These are phyloP conservation scores for Caenorhabditis afra DNA, from an alignment of 2,888 invertebrate genomes.

Conservation along the genomic window DNA sequence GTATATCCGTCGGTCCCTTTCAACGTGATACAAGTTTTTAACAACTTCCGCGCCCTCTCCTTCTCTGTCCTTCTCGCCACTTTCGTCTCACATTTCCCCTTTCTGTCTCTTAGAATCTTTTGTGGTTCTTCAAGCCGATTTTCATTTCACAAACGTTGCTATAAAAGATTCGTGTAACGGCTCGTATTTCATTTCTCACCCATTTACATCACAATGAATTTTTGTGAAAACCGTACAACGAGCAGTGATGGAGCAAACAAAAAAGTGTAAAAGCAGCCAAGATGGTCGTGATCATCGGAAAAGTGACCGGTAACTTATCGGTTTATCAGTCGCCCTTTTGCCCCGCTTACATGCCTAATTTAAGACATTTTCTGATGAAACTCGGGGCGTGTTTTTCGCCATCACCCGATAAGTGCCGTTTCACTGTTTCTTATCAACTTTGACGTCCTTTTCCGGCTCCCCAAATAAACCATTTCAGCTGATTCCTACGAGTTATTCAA, in stretches of 20 bases:
- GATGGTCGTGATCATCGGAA: too few species aligned
- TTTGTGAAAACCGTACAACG: too few species aligned
- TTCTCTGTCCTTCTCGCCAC: constrained; percentile 3
- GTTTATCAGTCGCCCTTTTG: too few species aligned
- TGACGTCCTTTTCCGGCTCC: constrained; percentile 30
- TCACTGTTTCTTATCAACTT: constrained; percentile 19
- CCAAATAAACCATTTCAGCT: constrained; percentile 39
- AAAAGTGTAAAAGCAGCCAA: too few species aligned
- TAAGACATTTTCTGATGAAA: constrained; percentile 44
- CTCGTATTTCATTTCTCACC: too few species aligned
- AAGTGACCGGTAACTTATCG: too few species aligned
- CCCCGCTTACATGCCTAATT: too few species aligned
- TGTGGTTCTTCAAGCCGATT: not conserved
- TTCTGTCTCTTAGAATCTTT: constrained; percentile 8
- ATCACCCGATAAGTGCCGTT: constrained; percentile 8
- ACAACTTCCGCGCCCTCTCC: constrained; percentile 35
- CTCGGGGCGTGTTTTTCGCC: constrained; percentile 39
- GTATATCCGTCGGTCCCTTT: constrained; percentile 19
- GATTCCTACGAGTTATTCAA: not conserved
- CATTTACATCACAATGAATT: too few species aligned
- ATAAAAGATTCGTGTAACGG: too few species aligned
- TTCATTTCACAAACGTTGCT: too few species aligned
- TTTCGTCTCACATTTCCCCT: not conserved
- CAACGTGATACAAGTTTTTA: constrained; percentile 31
- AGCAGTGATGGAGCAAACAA: too few species aligned